Evolutionary conservation across 2,888 invertebrate species (phyloP).

Genomic region (Beris morrisii): DNA sequence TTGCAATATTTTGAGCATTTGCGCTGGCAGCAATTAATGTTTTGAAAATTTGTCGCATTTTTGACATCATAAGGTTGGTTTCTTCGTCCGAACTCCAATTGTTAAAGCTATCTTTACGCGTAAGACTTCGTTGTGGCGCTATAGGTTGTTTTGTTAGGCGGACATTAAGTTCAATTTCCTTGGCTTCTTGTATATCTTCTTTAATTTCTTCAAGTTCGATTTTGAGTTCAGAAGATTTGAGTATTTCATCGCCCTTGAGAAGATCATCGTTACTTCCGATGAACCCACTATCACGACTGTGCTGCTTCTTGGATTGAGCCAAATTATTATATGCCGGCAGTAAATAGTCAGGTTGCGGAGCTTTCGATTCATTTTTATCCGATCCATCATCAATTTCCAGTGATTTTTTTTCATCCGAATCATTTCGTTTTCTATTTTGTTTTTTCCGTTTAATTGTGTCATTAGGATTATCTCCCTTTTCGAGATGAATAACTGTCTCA

Average conservation of each 20-base stretch:
- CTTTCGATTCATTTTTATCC: slow-evolving; percentile 59
- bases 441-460: slow-evolving; percentile 85
- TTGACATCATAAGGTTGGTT: slow-evolving; percentile 93
- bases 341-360: slow-evolving; percentile 68
- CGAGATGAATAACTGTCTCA: slow-evolving; percentile 67
- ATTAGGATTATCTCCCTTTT: slow-evolving; percentile 73
- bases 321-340: slow-evolving; percentile 61
- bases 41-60: slow-evolving; percentile 90
- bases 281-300: slow-evolving; percentile 85
- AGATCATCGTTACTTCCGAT: slow-evolving; percentile 87
- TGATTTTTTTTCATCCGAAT: slow-evolving; percentile 60
- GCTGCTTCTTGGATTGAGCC: slow-evolving; percentile 72
- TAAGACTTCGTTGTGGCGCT: slow-evolving; percentile 59
- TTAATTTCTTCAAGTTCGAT: slow-evolving; percentile 63
- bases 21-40: slow-evolving; percentile 75
- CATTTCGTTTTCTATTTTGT: slow-evolving; percentile 68
- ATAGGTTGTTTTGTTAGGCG: slow-evolving; percentile 4
- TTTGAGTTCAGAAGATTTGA: slow-evolving; percentile 43
- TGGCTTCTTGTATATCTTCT: slow-evolving; percentile 58
- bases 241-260: slow-evolving; percentile 61
- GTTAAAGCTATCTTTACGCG: slow-evolving; percentile 87
- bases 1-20: slow-evolving; percentile 55
- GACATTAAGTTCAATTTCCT: slow-evolving; percentile 23
- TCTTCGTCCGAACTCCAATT: slow-evolving; percentile 95
- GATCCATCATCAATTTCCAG: slow-evolving; percentile 65